Base-by-base conservation (phyloP, 2,797 vertebrate species). In the Rhodeus uyekii region DNA sequence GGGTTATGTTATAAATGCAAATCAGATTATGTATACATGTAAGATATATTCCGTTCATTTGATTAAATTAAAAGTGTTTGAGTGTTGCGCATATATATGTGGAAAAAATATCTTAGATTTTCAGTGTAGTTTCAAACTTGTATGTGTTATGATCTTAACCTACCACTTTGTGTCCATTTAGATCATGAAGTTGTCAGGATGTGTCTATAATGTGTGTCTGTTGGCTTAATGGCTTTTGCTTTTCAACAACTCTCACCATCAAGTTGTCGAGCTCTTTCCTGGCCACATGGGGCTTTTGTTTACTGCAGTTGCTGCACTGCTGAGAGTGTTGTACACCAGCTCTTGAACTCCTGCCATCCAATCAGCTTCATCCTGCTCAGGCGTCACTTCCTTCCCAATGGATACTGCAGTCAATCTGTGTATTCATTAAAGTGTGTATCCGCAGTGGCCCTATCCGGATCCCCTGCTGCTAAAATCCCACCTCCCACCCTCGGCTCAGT, bases 381-480 rank as follows among this genome's bases (percentile, higher is more conserved):
- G 82, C 65, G 50, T 82, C 63, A 80, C 83, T 92, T 92, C 90
- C 90, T 90, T 88, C 84, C 69, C 58, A 89, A 84, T 90, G 87
- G 87, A 89, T 94, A 90, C 90, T 93, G 90, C 90, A 90, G 91
- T 93, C 92, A 92, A 64, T 93, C 90, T 89, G 90, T 85, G 85
- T 81, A 90, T 92, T 93, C 90, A 91, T 86, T 87, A 77, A 69
- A 29, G 32, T 53, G 55, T n/a, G 84, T 89, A 86, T 60, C 27
- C 24, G 46, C 42, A 32, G 69, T 75, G 75, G 78, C 60, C 76
- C 79, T 86, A 72, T 85, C 34, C 71, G 53, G 58, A 50, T 74
- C 80, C 55, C 79, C 71, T 79, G 38, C 76, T 67, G 81, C 81
- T 80, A 83, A 75, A 78, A 38, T 64, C 83, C 78, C 74, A 80